These are phyloP conservation scores for Erebia palarica DNA, from an alignment of 2,888 invertebrate genomes.

Conservation along the genomic window DNA sequence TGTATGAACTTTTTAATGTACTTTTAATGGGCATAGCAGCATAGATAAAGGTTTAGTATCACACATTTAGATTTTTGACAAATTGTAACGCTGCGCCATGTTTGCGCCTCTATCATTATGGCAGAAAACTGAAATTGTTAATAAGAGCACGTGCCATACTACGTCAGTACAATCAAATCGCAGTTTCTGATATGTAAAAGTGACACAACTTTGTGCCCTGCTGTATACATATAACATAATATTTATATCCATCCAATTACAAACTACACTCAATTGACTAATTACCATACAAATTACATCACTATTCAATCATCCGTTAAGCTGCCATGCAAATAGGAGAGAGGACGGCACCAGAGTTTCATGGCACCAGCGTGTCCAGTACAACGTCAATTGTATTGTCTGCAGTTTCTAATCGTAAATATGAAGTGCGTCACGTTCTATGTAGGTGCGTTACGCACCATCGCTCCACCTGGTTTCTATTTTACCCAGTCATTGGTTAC, in stretches of 20 bases:
- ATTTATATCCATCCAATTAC: conserved; percentile 6
- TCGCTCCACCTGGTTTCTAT: conserved; percentile 66
- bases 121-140: no score
- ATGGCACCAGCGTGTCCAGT: conserved; percentile 31
- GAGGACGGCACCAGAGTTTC: conserved; percentile 32
- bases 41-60: neutral
- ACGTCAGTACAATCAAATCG: no score
- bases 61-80: neutral
- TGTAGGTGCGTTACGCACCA: conserved; percentile 64
- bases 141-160: no score
- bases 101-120: no score
- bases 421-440: conserved; percentile 47
- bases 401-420: conserved; percentile 46
- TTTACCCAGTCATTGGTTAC: conserved; percentile 51
- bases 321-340: conserved; percentile 49
- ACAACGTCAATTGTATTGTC: conserved; percentile 35
- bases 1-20: neutral
- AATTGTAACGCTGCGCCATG: no score
- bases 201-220: neutral
- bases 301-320: conserved; percentile 34
- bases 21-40: neutral
- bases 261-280: conserved; percentile 23
- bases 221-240: neutral
- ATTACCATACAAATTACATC: conserved; percentile 39
- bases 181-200: no score